Evolutionary conservation across 1,140 invertebrate species (phyloP).

Genomic region (Leptopilina clavipes): DNA sequence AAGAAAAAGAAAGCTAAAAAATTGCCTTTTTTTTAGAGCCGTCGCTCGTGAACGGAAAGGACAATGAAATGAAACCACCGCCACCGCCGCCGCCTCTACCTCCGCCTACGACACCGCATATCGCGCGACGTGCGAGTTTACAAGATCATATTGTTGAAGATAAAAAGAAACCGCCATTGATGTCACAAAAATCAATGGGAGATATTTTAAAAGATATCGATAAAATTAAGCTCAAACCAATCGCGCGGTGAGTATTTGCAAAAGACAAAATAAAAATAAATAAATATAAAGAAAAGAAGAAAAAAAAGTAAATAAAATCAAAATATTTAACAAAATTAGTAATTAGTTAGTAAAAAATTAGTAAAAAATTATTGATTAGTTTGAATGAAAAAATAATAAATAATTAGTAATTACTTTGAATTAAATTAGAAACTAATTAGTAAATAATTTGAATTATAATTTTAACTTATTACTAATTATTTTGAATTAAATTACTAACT

Average conservation of each 20-base stretch:
- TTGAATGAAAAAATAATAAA: too few species aligned
- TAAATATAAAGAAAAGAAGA: too few species aligned
- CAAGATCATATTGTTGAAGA: constrained; percentile 71
- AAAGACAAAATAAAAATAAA: neutral
- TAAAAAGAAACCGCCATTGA: constrained; percentile 61
- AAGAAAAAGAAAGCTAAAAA: too few species aligned
- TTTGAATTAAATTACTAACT: too few species aligned
- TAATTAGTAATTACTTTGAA: too few species aligned
- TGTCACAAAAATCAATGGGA: constrained; percentile 67
- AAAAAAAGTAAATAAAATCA: too few species aligned
- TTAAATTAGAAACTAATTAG: too few species aligned
- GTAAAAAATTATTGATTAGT: too few species aligned
- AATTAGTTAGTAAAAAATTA: too few species aligned
- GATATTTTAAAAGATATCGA: constrained; percentile 69
- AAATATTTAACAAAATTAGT: too few species aligned
- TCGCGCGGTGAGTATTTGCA: constrained; percentile 64
- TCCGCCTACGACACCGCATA: constrained; percentile 71
- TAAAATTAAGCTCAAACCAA: constrained; percentile 68
- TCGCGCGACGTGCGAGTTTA: constrained; percentile 70
- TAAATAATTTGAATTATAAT: too few species aligned
- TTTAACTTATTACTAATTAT: too few species aligned
- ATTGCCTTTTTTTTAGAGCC: constrained; percentile 49
- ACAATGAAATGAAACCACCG: constrained; percentile 47
- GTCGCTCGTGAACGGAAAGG: constrained; percentile 60
- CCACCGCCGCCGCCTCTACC: constrained; percentile 66